These are phyloP conservation scores for Eulemur macaco DNA, from an alignment of 2,113 vertebrate species.

Conservation along the genomic window DNA sequence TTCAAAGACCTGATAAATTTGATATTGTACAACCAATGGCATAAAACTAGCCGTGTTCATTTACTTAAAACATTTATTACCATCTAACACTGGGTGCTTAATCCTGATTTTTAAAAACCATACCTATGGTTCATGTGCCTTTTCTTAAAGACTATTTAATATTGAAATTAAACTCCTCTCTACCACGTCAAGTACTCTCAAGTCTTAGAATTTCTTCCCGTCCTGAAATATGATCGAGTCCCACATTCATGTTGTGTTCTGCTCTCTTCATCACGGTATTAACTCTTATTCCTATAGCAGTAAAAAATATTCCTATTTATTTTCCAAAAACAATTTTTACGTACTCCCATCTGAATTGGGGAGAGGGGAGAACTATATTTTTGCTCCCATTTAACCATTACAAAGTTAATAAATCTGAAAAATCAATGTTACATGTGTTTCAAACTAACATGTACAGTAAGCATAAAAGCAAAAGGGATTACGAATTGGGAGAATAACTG, in stretches of 20 bases:
- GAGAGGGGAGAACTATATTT: not conserved
- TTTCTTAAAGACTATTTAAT: constrained; percentile 22
- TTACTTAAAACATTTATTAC: not conserved
- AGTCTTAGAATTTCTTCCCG: not conserved
- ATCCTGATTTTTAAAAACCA: not conserved
- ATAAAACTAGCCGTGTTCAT: not conserved
- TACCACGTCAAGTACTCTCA: not conserved
- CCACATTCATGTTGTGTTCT: not conserved
- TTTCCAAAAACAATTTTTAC: constrained; percentile 32
- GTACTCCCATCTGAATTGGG: not conserved
- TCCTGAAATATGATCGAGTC: not conserved
- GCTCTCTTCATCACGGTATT: not conserved
- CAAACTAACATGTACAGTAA: not conserved
- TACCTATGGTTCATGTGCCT: not conserved
- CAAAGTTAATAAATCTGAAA: constrained; percentile 30
- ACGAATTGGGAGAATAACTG: not conserved
- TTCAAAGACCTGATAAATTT: constrained; percentile 18
- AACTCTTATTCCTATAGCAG: not conserved
- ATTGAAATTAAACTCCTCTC: not conserved
- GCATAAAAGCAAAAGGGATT: not conserved
- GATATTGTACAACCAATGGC: not conserved
- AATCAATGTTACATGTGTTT: not conserved
- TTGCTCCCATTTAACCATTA: not conserved
- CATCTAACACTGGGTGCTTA: not conserved
- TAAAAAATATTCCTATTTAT: not conserved